Percentiles rank a stretch among this genome's conserved stretches.
Evolutionary conservation across 2,797 vertebrate species (phyloP).

Genomic region (Macropus fuliginosus): DNA sequence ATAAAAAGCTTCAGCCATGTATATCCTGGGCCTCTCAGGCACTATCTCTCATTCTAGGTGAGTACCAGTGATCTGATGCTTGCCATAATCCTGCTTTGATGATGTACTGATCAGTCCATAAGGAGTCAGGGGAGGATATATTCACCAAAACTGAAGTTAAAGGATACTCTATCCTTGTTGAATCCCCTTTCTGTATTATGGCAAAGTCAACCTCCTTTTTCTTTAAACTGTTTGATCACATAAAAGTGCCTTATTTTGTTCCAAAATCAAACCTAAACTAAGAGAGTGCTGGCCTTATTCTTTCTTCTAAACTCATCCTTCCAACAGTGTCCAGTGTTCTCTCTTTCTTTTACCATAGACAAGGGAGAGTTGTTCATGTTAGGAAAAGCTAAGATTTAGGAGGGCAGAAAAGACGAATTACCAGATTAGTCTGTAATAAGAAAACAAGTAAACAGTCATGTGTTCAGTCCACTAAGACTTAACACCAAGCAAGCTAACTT

Average conservation of each 20-base stretch:
- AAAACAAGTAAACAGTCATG: constrained; percentile 16
- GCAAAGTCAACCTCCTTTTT: background rate
- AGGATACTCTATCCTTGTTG: background rate
- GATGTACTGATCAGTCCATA: background rate
- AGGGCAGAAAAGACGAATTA: background rate
- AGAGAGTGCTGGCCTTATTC: background rate
- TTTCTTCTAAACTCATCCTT: background rate
- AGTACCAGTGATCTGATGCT: background rate
- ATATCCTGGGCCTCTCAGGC: background rate
- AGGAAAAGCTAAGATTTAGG: background rate
- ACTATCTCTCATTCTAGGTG: too few species aligned
- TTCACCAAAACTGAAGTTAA: background rate
- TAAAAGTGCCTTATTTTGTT: background rate
- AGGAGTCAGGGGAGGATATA: background rate
- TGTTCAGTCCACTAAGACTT: constrained; percentile 50
- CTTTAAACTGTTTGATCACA: background rate
- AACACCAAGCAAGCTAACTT: constrained; percentile 47
- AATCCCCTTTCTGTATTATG: background rate
- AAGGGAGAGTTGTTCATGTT: background rate
- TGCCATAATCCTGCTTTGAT: too few species aligned
- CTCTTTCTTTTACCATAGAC: background rate
- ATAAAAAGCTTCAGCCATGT: background rate
- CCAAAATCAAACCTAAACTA: background rate
- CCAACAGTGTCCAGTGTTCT: background rate
- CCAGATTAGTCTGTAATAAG: constrained; percentile 22